Base-by-base conservation (phyloP, 2,888 invertebrate genomes). In the Dynastes hyllus region DNA sequence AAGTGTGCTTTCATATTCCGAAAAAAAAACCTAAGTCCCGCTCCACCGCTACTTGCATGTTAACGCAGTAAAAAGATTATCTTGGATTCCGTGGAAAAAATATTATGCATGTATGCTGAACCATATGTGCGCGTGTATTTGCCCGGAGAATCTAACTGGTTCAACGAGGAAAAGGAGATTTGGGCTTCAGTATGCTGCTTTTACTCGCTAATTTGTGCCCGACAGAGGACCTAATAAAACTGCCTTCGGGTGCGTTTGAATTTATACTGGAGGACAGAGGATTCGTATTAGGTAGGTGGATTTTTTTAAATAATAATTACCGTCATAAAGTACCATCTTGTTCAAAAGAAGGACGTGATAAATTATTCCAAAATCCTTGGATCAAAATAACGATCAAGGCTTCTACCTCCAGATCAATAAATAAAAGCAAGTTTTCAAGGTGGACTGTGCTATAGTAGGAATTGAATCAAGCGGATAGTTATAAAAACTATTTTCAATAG, bases 11-110 rank as follows among this genome's bases (percentile, higher is more conserved):
- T 16, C 40, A 51, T 51, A 70, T 53, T 13, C 50, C 69, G 13
- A 71, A 71, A 58, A 11, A 71, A 9, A 55, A 51, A 55, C 22
- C 11, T 71, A 71, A 71, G 70, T 53, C 70, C 70, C 69, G 65
- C 85, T 58, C 16, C 6, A 22, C 55, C 55, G 22, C 22, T 5
- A 58, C 55, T 58, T 58, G 16, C 22, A 58, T 16, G 22, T 58
- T 16, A 86, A 86, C 86, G 85, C 37, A 86, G 86, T 87, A 87
- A 87, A 87, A 87, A 87, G 87, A 87, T 87, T 87, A 87, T 84
- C 71, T 78, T 29, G 78, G 78, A 78, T 78, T 78, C 58, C 45
- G 70, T 8, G 53, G 53, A 71, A 77, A 77, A 78, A 70, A 78
- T 70, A 77, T 77, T 70, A 51, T 16, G 50, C 6, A 58, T 70